phyloP scores from a whole-genome alignment of 2,888 invertebrate species.

The Teleogryllus oceanicus region DNA sequence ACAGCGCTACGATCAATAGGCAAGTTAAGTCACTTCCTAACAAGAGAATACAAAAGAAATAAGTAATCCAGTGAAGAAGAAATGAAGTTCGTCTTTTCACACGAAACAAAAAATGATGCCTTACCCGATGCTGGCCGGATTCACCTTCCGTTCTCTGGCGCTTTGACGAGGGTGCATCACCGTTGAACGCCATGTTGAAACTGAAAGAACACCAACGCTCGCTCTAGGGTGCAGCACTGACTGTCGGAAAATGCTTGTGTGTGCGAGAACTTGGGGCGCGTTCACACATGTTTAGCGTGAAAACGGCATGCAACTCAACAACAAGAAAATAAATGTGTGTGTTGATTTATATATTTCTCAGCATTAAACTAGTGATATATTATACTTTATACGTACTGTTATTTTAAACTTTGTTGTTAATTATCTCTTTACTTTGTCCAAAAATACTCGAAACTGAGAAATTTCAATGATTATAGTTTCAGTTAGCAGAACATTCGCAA shows the following conservation, averaged over 20 bases:
- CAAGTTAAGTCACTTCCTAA: neutral
- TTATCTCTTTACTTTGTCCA: too few species aligned
- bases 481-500: too few species aligned
- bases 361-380: too few species aligned
- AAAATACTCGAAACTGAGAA: too few species aligned
- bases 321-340: neutral
- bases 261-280: neutral
- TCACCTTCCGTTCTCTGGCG: constrained; percentile 50
- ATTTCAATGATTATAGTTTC: too few species aligned
- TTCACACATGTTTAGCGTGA: neutral
- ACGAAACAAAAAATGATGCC: constrained; percentile 38
- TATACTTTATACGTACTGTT: too few species aligned
- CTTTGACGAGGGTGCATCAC: constrained; percentile 57
- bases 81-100: neutral
- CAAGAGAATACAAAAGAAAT: neutral
- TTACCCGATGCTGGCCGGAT: constrained; percentile 50
- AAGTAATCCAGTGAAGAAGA: neutral
- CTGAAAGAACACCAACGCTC: constrained; percentile 49
- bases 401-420: too few species aligned
- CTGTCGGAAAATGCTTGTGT: neutral
- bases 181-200: constrained; percentile 69
- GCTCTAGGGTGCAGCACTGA: neutral
- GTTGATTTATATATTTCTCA: too few species aligned
- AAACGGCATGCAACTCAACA: neutral
- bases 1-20: neutral